Evolutionary conservation across 2,888 invertebrate species (phyloP).

Genomic region (Sarcophaga caerulescens): DNA sequence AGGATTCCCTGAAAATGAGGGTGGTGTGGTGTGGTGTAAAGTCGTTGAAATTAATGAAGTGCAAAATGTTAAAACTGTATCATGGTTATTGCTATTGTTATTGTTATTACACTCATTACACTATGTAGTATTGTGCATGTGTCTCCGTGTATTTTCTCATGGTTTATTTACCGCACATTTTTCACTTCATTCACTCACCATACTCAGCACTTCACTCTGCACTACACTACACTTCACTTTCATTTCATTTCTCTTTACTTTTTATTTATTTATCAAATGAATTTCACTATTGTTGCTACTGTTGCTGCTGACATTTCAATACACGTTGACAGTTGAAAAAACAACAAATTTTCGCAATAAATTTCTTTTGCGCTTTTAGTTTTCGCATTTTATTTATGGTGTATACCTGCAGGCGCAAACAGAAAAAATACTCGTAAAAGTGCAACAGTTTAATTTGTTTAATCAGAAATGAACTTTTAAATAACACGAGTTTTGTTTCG

Average conservation of each 20-base stretch:
- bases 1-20: too few relatives aligned
- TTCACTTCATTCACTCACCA: too few relatives aligned
- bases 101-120: slow-evolving; percentile 1
- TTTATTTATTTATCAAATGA: background rate
- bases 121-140: background rate
- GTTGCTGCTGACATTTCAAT: slow-evolving; percentile 34
- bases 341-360: background rate
- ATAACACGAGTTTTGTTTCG: slow-evolving; percentile 35
- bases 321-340: slow-evolving; percentile 13
- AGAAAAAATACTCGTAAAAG: background rate
- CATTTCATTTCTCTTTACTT: background rate
- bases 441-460: background rate
- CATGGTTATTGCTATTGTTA: background rate
- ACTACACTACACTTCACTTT: background rate
- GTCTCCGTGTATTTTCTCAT: background rate
- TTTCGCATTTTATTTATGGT: background rate
- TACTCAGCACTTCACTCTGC: background rate
- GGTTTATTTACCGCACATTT: background rate
- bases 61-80: slow-evolving; percentile 48
- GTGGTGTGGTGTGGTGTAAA: background rate
- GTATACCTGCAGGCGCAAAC: background rate
- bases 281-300: background rate
- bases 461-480: slow-evolving; percentile 44
- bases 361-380: background rate
- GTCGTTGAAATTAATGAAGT: slow-evolving; percentile 57